Evolutionary conservation across 2,888 invertebrate species (phyloP), one percentile per base, ranked within the genome.

Genomic region (Eupithecia subumbrata): DNA sequence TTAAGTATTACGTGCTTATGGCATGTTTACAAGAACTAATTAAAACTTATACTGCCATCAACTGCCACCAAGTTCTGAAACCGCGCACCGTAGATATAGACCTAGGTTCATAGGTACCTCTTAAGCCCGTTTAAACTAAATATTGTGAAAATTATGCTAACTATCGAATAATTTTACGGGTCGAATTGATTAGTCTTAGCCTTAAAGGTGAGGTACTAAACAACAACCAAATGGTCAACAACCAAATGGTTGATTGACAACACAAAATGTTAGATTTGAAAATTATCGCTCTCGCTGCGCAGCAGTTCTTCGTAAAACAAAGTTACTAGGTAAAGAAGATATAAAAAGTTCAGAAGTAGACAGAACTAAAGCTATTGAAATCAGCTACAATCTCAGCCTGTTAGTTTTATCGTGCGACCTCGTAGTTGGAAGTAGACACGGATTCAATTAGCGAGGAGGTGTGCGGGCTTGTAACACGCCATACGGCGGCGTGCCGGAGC

Each of bases 401-500:
- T 76, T 73, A 76, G 69, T 74, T 75, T 75, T 77, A 77, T 75
- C 77, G 77, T 77, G 73, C 72, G 74, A 71, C 77, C 77, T 70
- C 75, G 68, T 72, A 70, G 37, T 63, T 74, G 72, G 69, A 74
- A 71, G 73, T 85, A 87, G 91, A 89, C 90, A 85, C 78, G 88
- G 87, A 91, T 92, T 92, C 91, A 92, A 92, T 92, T 92, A 91
- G 87, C 82, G 85, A 75, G 86, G 86, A 88, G 89, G 89, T 89
- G 88, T 89, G 89, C 87, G 86, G 84, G 88, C 88, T 85, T 89
- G 89, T 89, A 86, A 87, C 89, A 90, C 88, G 89, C 87, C 84
- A 87, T 80, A 82, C 81, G 82, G 82, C 63, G 71, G 87, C 84
- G 74, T 71, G 74, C 74, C 52, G 85, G 86, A 88, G 86, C 86